Conservation (phyloP, 92 coral and sea anemone genomes). For the Meandrina meandrites region DNA sequence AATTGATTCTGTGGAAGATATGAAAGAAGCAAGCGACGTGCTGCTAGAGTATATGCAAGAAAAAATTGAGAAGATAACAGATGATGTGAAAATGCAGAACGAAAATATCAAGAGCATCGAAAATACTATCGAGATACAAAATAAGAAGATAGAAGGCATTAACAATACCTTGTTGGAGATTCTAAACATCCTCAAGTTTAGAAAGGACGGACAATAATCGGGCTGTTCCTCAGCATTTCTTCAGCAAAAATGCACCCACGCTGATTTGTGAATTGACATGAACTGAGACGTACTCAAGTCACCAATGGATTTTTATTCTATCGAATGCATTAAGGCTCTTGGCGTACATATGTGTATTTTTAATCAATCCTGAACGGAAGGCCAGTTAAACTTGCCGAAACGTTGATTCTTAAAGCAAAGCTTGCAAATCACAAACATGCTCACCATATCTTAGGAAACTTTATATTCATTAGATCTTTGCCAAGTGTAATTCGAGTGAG, state of each 20-base stretch:
- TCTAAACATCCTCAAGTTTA: constrained; percentile 12
- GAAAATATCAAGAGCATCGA: constrained; percentile 21
- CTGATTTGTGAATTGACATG: neutral
- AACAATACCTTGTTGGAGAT: constrained; percentile 12
- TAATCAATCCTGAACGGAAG: too few relatives aligned
- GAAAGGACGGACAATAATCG: neutral
- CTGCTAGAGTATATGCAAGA: constrained; percentile 9
- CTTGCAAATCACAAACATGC: too few relatives aligned
- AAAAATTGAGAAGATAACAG: neutral
- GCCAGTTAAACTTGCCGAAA: too few relatives aligned
- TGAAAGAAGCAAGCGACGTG: constrained; percentile 13
- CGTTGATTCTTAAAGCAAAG: too few relatives aligned
- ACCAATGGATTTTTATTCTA: too few relatives aligned
- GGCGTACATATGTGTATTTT: too few relatives aligned
- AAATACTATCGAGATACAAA: constrained; percentile 9
- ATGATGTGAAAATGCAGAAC: constrained; percentile 5
- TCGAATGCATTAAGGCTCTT: too few relatives aligned
- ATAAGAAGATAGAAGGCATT: constrained; percentile 24
- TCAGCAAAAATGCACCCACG: neutral
- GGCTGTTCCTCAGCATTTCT: neutral
- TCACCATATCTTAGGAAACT: too few relatives aligned
- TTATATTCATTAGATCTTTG: too few relatives aligned
- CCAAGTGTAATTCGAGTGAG: too few relatives aligned
- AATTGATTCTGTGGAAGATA: constrained; percentile 28
- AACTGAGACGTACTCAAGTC: neutral